These are phyloP conservation scores for Lophura nycthemera DNA, from an alignment of 2,113 vertebrate species.

Conservation along the genomic window DNA sequence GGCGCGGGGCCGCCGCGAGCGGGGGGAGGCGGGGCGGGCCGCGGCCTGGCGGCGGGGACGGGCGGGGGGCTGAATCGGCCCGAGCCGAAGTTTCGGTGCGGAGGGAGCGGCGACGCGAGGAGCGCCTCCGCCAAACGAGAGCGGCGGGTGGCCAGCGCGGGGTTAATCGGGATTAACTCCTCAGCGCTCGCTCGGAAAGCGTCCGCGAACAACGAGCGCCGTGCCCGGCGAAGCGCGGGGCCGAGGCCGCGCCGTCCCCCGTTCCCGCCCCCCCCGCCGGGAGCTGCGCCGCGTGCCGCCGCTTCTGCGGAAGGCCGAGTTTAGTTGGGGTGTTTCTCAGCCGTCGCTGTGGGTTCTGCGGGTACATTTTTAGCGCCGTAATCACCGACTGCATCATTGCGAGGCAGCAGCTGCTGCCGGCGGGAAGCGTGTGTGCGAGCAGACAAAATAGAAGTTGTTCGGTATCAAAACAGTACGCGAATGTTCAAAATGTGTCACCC, in stretches of 20 bases:
- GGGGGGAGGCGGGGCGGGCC: background rate
- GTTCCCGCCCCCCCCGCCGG: no score
- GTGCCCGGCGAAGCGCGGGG: no score
- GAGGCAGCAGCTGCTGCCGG: background rate
- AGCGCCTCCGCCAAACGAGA: background rate
- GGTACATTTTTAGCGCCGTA: background rate
- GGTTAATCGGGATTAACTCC: rapidly evolving
- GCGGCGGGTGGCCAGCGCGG: rapidly evolving
- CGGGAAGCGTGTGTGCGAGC: background rate
- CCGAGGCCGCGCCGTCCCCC: no score
- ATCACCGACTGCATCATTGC: rapidly evolving
- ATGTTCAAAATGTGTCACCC: background rate
- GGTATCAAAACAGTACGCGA: background rate
- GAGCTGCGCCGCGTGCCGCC: no score
- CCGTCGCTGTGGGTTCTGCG: rapidly evolving
- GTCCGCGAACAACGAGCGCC: rapidly evolving
- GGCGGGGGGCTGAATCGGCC: background rate
- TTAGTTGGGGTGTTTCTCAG: rapidly evolving
- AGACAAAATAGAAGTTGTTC: background rate
- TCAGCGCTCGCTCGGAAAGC: rapidly evolving
- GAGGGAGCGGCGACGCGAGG: background rate
- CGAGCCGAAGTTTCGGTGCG: background rate
- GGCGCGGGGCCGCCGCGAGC: background rate
- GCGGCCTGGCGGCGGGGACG: no score
- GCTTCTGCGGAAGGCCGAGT: background rate